Evolutionary conservation across 30 jellyfish, hydroid and myxozoan genomes (phyloP).

Genomic region (Calvadosia cruxmelitensis): DNA sequence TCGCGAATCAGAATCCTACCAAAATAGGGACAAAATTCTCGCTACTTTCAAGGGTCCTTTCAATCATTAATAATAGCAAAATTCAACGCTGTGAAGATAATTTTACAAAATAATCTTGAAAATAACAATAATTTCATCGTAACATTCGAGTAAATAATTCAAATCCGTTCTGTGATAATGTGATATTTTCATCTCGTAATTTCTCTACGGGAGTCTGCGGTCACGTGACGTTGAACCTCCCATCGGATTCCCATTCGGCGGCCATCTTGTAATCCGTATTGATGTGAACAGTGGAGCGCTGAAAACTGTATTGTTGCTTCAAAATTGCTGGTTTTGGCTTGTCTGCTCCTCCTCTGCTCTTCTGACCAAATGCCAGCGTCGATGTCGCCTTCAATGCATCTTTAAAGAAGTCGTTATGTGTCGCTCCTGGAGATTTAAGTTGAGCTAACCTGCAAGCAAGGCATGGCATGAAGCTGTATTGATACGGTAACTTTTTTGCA

Average conservation of each 20-base stretch:
- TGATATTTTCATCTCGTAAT: too few species aligned
- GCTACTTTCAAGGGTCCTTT: too few species aligned
- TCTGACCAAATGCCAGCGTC: neutral
- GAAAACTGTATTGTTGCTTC: neutral
- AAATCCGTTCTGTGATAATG: too few species aligned
- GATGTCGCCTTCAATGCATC: neutral
- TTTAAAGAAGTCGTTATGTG: too few species aligned
- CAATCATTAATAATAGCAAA: too few species aligned
- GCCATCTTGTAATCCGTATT: neutral
- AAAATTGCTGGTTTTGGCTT: neutral
- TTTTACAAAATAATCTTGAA: too few species aligned
- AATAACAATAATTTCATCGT: too few species aligned
- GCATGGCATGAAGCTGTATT: neutral
- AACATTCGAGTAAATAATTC: too few species aligned
- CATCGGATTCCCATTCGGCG: neutral
- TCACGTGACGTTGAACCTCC: neutral
- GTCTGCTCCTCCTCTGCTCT: neutral
- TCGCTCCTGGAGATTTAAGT: neutral
- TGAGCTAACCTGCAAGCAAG: neutral
- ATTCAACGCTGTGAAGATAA: too few species aligned
- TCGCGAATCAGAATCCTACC: too few species aligned
- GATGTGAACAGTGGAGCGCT: neutral
- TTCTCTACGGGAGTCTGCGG: too few species aligned
- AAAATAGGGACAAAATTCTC: too few species aligned
- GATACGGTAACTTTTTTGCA: neutral